Conservation (phyloP, 2,888 invertebrate genomes). For the Pollenia angustigena region DNA sequence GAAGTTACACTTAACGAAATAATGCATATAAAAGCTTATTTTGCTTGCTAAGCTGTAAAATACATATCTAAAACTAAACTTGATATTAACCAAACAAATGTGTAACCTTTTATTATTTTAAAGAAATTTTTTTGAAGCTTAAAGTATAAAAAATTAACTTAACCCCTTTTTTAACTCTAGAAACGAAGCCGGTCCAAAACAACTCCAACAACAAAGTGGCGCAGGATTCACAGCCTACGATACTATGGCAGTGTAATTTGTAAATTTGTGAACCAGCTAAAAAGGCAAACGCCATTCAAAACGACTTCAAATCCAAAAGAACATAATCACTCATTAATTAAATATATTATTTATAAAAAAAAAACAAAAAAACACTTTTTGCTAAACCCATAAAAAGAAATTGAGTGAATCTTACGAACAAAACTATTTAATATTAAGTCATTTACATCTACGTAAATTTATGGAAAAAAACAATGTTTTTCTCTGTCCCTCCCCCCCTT, state of each 20-base stretch:
- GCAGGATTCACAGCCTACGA: constrained; percentile 98
- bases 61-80: constrained; percentile 9
- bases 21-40: constrained; percentile 57
- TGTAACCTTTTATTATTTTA: constrained; percentile 3
- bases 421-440: constrained; percentile 68
- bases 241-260: constrained; percentile 99
- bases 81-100: constrained; percentile 12
- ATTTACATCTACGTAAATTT: constrained; percentile 44
- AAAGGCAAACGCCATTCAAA: constrained; percentile 59
- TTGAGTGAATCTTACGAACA: constrained; percentile 71
- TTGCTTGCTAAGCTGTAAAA: constrained; percentile 65
- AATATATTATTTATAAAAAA: constrained; percentile 29
- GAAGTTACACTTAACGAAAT: neutral
- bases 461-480: neutral
- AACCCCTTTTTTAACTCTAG: constrained; percentile 85
- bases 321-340: constrained; percentile 75
- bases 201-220: constrained; percentile 88
- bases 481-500: constrained; percentile 9
- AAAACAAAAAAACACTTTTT: neutral
- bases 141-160: too few relatives aligned
- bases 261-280: constrained; percentile 84
- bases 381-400: constrained; percentile 15
- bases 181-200: constrained; percentile 96
- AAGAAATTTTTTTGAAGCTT: too few relatives aligned
- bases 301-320: constrained; percentile 70